These are phyloP conservation scores for Siderastrea siderea DNA, from an alignment of 92 coral and sea anemone genomes.

Conservation along the genomic window DNA sequence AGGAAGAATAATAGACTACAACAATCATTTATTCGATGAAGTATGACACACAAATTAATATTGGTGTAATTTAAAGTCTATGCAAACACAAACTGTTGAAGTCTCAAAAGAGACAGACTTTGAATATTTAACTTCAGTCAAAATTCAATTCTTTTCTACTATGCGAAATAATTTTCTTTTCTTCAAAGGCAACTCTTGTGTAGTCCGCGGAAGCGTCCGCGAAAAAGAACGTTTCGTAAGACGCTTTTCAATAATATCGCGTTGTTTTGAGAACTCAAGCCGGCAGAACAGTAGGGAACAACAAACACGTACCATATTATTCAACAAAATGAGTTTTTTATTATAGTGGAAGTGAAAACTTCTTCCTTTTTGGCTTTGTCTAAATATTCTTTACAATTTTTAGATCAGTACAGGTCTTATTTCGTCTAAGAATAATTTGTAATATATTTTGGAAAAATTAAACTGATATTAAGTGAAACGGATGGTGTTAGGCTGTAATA, in stretches of 20 bases:
- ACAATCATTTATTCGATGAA: constrained; percentile 50
- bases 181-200: constrained; percentile 4
- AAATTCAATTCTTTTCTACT: constrained; percentile 64
- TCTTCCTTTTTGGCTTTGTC: constrained; percentile 15
- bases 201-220: too few species aligned
- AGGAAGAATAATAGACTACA: constrained; percentile 12
- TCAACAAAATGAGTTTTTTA: constrained; percentile 51
- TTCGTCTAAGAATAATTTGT: constrained; percentile 14
- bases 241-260: constrained; percentile 22
- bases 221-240: not conserved
- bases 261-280: constrained; percentile 44
- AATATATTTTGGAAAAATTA: not conserved
- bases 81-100: constrained; percentile 63
- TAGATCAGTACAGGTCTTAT: not conserved
- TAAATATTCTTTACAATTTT: constrained; percentile 40
- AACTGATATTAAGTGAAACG: not conserved
- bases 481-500: not conserved
- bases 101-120: constrained; percentile 45
- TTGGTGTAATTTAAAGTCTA: constrained; percentile 79
- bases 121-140: constrained; percentile 60
- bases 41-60: constrained; percentile 35
- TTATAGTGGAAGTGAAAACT: constrained; percentile 41
- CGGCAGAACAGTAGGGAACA: constrained; percentile 26
- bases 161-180: constrained; percentile 19
- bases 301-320: constrained; percentile 42